Base-by-base conservation (phyloP, 37 sponge, comb jelly and placozoan species). In the Bolinopsis microptera region DNA sequence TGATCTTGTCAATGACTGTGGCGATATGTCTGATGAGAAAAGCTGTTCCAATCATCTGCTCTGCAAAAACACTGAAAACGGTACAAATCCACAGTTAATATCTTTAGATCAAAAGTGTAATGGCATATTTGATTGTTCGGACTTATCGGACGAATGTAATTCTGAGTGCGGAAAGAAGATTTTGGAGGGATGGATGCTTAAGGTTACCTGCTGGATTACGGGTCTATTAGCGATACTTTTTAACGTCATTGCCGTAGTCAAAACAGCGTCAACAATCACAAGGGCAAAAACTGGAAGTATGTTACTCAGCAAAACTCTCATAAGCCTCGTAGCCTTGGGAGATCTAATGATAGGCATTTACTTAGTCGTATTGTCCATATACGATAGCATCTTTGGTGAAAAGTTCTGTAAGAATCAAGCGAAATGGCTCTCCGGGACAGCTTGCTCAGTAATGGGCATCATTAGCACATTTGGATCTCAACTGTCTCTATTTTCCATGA, bases 401-500 rank as follows among this genome's bases (percentile, higher is more conserved):
- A 77, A 36, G 21, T 32, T 0, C 18, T 77, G 80, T 77, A 36
- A 77, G 36, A 77, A 27, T 3, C 80, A 77, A 36, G 32, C 32
- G 0, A 8, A 77, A 32, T 77, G 80, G 80, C 27, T 77, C 27
- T 32, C 80, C 18, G 32, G 32, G 21, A 77, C 1, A 1, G 33
- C 33, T 34, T 77, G 80, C 80, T 32, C 80, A 21, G 1, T 77
- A 8, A 27, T 77, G 80, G 80, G 80, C 21, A 16, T 77, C 1
- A 32, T 77, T 21, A 32, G 33, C 35, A 77, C 80, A 35, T 21
- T 77, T 9, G 80, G 80, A 31, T 77, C 80, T 3, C 80, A 32
- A 13, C 18, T 77, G 36, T 77, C 80, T 9, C 80, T 77, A 21
- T 77, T 32, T 18, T 77, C 80, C 35, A 77, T 77, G 80, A 77